Evolutionary conservation across 2,888 invertebrate species (phyloP).

Genomic region (Caenorhabditis sinica): DNA sequence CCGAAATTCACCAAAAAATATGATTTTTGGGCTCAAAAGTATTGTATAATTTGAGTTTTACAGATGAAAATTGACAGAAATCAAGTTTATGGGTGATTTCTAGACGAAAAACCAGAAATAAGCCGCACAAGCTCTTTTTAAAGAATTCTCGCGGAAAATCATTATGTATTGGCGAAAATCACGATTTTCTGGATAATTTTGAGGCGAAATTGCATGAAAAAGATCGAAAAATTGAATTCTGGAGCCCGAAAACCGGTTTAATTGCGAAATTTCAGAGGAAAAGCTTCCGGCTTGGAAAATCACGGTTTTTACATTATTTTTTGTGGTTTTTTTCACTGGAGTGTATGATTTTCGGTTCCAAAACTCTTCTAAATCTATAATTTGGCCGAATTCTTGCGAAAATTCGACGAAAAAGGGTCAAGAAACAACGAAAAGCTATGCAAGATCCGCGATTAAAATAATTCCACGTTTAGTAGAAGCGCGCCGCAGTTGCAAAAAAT

Average conservation of each 20-base stretch:
- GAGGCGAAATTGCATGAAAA: too few relatives aligned
- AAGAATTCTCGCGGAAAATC: too few relatives aligned
- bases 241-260: too few relatives aligned
- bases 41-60: too few relatives aligned
- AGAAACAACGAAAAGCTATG: not conserved
- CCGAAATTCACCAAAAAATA: not conserved
- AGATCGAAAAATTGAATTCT: too few relatives aligned
- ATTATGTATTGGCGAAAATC: too few relatives aligned
- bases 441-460: conserved; percentile 39
- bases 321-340: not conserved
- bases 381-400: conserved; percentile 1
- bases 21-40: not conserved
- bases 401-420: not conserved
- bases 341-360: not conserved
- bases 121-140: too few relatives aligned
- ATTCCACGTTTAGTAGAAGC: conserved; percentile 61
- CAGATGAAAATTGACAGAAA: too few relatives aligned
- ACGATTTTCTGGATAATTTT: too few relatives aligned
- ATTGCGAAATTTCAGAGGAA: not conserved
- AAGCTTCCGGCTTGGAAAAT: not conserved
- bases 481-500: conserved; percentile 40
- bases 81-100: too few relatives aligned
- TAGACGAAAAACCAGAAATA: too few relatives aligned
- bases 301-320: not conserved
- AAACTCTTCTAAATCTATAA: not conserved